These are phyloP conservation scores for Hippoglossus stenolepis DNA, from an alignment of 2,113 vertebrate genomes.

Conservation along the genomic window DNA sequence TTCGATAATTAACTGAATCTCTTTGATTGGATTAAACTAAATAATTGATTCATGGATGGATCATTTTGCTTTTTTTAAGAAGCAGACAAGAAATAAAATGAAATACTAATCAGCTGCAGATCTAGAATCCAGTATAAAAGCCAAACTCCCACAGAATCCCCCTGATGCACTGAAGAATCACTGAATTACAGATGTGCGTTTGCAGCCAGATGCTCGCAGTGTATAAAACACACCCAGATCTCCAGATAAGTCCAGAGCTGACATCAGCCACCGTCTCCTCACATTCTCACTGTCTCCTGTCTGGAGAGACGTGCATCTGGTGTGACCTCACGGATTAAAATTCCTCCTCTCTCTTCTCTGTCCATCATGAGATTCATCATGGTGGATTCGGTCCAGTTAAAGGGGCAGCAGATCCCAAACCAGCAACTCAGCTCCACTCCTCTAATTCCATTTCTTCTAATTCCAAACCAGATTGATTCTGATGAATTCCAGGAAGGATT, in stretches of 20 bases:
- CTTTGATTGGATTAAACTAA: too few species aligned
- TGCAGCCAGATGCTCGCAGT: not conserved
- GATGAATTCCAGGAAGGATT: not conserved
- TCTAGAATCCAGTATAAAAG: too few species aligned
- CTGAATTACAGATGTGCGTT: not conserved
- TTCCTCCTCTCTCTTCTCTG: slow-evolving; percentile 34
- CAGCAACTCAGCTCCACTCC: not conserved
- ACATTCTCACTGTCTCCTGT: not conserved
- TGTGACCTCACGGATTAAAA: slow-evolving; percentile 36
- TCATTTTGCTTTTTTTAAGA: too few species aligned
- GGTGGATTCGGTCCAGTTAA: slow-evolving; percentile 26
- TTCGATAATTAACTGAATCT: too few species aligned
- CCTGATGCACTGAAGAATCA: not conserved
- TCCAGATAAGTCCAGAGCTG: not conserved
- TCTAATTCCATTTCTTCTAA: not conserved
- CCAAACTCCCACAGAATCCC: too few species aligned
- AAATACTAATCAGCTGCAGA: too few species aligned
- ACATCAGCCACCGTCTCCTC: not conserved
- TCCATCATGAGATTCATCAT: slow-evolving; percentile 45
- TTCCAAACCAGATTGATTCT: not conserved
- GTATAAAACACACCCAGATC: not conserved
- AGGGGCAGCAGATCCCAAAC: not conserved
- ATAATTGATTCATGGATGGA: too few species aligned
- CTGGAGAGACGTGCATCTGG: slow-evolving; percentile 6
- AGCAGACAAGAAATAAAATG: too few species aligned